Evolutionary conservation across 2,888 invertebrate species (phyloP).

Genomic region (Acleris sparsana): DNA sequence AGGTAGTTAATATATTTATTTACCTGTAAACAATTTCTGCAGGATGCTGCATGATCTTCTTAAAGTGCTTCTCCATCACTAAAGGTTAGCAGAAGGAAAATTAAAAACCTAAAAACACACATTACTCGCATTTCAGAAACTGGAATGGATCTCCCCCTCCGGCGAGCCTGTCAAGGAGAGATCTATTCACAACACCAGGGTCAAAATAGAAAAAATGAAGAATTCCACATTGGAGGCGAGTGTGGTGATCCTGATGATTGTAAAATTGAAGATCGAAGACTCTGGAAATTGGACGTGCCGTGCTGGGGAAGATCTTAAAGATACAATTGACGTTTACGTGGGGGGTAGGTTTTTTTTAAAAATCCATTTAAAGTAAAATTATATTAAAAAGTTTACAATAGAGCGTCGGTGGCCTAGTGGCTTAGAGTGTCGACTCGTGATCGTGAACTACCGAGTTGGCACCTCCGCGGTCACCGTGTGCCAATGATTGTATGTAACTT

Average conservation of each 20-base stretch:
- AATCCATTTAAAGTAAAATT: too few relatives aligned
- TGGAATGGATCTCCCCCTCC: conserved; percentile 66
- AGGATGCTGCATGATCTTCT: too few relatives aligned
- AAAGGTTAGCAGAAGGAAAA: too few relatives aligned
- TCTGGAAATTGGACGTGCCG: conserved; percentile 76
- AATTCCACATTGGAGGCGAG: conserved; percentile 35
- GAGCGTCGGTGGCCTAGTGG: too few relatives aligned
- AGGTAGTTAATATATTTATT: too few relatives aligned
- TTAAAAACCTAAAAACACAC: background rate
- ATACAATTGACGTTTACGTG: conserved; percentile 64
- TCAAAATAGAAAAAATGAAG: conserved; percentile 60
- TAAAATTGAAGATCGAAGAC: conserved; percentile 59
- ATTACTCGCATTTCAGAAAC: conserved; percentile 53
- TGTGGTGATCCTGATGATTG: conserved; percentile 63
- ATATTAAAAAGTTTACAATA: too few relatives aligned
- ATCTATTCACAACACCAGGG: conserved; percentile 58
- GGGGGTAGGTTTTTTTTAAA: conserved; percentile 60
- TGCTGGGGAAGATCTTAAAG: conserved; percentile 61
- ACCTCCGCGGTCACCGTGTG: too few relatives aligned
- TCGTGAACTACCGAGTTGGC: too few relatives aligned
- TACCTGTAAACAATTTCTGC: too few relatives aligned
- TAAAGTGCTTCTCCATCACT: too few relatives aligned
- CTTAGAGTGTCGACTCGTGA: too few relatives aligned
- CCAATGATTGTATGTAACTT: too few relatives aligned
- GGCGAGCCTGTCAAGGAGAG: conserved; percentile 55